A percentile compares a stretch with the other conserved stretches of the same genome.
phyloP scores from a whole-genome alignment of 2,888 invertebrate species.

The Parelbella ahira region DNA sequence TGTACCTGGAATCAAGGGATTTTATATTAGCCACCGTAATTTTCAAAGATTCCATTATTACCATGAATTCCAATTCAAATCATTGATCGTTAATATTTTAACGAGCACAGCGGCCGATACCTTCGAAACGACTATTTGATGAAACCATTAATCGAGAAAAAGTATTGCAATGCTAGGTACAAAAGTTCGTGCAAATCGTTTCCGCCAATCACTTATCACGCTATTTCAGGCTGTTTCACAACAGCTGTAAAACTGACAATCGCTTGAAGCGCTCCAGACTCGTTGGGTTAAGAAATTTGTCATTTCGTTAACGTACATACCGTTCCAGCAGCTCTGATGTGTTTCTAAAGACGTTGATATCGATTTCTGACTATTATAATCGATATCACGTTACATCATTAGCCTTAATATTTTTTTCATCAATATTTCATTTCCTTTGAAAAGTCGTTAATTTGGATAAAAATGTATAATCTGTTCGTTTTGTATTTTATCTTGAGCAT shows the following conservation, averaged over 20 bases:
- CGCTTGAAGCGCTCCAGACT: constrained; percentile 5
- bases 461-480: no score
- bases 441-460: no score
- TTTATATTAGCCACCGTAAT: constrained; percentile 29
- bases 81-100: constrained; percentile 24
- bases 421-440: no score
- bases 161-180: constrained; percentile 19
- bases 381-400: no score
- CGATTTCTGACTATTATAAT: no score
- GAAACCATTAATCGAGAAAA: constrained; percentile 50
- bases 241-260: not conserved
- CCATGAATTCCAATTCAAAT: constrained; percentile 23
- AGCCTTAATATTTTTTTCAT: no score
- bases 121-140: constrained; percentile 43
- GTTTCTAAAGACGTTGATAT: no score
- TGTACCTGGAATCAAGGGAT: constrained; percentile 44
- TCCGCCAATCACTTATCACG: constrained; percentile 17
- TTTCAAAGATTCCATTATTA: constrained; percentile 15
- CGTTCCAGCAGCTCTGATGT: no score
- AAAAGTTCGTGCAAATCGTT: constrained; percentile 19
- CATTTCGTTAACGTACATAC: constrained; percentile 19
- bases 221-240: constrained; percentile 22
- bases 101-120: constrained; percentile 21
- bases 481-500: no score
- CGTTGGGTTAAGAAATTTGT: constrained; percentile 17